Evolutionary conservation across 2,888 invertebrate species (phyloP).

Genomic region (Drosophila mulleri): DNA sequence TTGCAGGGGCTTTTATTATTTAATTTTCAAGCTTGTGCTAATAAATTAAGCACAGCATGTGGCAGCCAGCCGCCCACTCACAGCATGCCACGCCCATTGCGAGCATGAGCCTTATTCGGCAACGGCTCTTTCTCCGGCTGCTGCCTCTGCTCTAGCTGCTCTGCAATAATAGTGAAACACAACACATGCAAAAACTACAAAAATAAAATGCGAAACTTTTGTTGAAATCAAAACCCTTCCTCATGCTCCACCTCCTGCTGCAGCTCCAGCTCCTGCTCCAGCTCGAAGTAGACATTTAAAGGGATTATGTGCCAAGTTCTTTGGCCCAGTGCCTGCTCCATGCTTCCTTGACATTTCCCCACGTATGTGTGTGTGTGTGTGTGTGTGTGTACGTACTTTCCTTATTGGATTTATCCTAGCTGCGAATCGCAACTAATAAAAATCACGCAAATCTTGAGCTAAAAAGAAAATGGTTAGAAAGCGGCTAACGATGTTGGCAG

Average conservation of each 20-base stretch:
- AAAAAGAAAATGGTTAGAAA: conserved; percentile 57
- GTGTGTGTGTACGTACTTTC: conserved; percentile 8
- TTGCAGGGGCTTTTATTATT: conserved; percentile 77
- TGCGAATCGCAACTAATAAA: conserved; percentile 74
- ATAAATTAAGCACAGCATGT: conserved; percentile 73
- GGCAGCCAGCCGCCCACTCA: conserved; percentile 47
- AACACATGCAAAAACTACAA: conserved; percentile 63
- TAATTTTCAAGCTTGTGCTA: conserved; percentile 71
- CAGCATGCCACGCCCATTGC: conserved; percentile 40
- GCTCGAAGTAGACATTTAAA: conserved; percentile 41
- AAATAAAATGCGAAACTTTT: conserved; percentile 48
- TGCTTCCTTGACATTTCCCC: conserved; percentile 32
- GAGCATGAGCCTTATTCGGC: conserved; percentile 6
- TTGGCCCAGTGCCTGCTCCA: conserved; percentile 53
- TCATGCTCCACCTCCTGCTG: neutral
- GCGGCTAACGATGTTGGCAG: conserved; percentile 51
- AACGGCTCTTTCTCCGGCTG: neutral
- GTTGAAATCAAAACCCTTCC: conserved; percentile 49
- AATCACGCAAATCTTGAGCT: conserved; percentile 68
- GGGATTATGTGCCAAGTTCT: conserved; percentile 72
- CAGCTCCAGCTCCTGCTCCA: neutral
- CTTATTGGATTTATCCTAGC: conserved; percentile 58
- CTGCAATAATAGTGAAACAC: conserved; percentile 47
- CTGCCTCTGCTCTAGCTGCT: conserved; percentile 6
- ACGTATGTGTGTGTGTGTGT: neutral